Conservation (phyloP, 2,888 invertebrate genomes). For the Callyntrura sp. region DNA sequence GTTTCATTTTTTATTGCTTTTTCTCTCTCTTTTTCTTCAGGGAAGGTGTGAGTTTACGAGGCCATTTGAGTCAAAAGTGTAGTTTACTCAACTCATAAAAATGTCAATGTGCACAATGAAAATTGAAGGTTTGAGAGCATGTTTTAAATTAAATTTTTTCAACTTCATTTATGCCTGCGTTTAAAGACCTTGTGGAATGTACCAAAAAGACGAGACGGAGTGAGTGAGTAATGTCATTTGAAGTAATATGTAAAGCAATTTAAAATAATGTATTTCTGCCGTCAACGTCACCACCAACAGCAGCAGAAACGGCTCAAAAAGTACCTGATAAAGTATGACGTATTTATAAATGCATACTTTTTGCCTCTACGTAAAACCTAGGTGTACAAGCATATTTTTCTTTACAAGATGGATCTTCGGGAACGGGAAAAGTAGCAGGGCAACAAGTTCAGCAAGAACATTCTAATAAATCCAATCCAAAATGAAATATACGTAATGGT, state of each 20-base stretch:
- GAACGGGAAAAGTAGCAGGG: constrained; percentile 46
- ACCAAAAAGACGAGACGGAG: background rate
- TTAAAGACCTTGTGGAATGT: constrained; percentile 42
- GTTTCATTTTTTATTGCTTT: constrained; percentile 40
- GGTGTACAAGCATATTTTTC: constrained; percentile 14
- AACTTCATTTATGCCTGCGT: background rate
- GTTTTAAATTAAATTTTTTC: constrained; percentile 65
- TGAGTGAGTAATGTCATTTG: constrained; percentile 51
- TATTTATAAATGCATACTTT: no score
- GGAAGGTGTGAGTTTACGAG: constrained; percentile 73
- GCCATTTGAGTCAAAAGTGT: constrained; percentile 72
- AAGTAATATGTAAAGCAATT: constrained; percentile 63
- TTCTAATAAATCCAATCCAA: constrained; percentile 13
- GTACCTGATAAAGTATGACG: constrained; percentile 58
- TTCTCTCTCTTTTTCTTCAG: constrained; percentile 8
- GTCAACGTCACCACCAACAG: constrained; percentile 7
- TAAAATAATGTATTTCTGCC: constrained; percentile 68
- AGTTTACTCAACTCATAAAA: constrained; percentile 68
- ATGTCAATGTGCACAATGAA: constrained; percentile 73
- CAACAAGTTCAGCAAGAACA: constrained; percentile 32
- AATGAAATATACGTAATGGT: constrained; percentile 34
- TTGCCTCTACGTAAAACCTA: no score
- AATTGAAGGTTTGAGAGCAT: constrained; percentile 75
- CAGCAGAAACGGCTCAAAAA: constrained; percentile 40
- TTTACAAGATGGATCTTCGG: background rate